Conservation (phyloP, 2,888 invertebrate species). For the Xanthia togata region DNA sequence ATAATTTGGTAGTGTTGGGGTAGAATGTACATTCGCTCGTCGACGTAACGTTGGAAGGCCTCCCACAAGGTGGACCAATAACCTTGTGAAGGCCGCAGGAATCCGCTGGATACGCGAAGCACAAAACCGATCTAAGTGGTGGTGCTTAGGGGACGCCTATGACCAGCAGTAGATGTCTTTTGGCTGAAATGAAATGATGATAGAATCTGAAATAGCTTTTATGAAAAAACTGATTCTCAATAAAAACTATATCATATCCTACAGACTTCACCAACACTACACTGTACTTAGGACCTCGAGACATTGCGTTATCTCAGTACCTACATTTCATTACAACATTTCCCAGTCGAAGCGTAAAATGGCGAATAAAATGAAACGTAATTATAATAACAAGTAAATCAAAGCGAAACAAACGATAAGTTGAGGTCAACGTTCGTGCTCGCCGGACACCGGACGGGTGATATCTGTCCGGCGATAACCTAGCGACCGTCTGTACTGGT, state of each 20-base stretch:
- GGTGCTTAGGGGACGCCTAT: too few species aligned
- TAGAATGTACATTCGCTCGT: too few species aligned
- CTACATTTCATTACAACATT: constrained; percentile 2
- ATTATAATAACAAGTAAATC: constrained; percentile 65
- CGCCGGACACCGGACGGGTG: constrained; percentile 71
- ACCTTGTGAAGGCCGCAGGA: too few species aligned
- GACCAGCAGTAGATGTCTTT: too few species aligned
- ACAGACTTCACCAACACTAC: not conserved
- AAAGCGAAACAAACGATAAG: constrained; percentile 65
- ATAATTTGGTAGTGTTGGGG: too few species aligned
- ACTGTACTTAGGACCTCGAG: not conserved
- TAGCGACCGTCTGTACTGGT: constrained; percentile 66
- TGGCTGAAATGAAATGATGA: too few species aligned
- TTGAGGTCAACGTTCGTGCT: constrained; percentile 69
- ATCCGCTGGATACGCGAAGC: too few species aligned
- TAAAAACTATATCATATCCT: not conserved
- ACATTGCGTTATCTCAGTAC: constrained; percentile 12
- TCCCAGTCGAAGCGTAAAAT: constrained; percentile 38
- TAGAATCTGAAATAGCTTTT: not conserved
- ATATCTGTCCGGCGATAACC: constrained; percentile 75
- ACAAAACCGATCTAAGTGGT: too few species aligned
- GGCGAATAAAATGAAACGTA: constrained; percentile 49
- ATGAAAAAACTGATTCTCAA: not conserved
- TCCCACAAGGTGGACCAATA: too few species aligned
- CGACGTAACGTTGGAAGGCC: too few species aligned